Evolutionary conservation across 2,113 vertebrate genomes (phyloP), one percentile per base, ranked within the genome.

Genomic region (Amphilophus citrinellus): DNA sequence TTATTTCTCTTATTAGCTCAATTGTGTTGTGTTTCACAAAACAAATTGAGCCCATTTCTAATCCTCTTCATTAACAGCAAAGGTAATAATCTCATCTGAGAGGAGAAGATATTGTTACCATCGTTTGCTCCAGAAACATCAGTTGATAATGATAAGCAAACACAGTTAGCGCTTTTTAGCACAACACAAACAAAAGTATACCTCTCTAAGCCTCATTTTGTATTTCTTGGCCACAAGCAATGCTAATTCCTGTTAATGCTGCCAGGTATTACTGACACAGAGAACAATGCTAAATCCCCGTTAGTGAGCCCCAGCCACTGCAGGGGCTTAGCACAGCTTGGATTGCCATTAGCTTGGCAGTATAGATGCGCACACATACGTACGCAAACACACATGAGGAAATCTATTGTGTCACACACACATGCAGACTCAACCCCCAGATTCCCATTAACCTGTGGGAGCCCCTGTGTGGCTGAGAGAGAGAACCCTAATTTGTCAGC

Each of bases 361-460:
- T 84, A 82, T 71, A 85, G 57, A 78, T 68, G 58, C 32, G 15
- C 62, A 83, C 80, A 61, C 82, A 83, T 42, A 56, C 11, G 24
- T 42, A 56, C 11, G 24, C 66, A 75, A 76, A 77, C 59, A 75
- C 50, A 68, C 39, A 68, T 53, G 20, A 63, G 39, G 66, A 87
- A 80, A 66, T 76, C n/a, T 79, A 79, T 76, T 85, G 76, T 87
- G 76, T 83, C 27, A 4, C 53, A 50, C 79, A n/a, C 77, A 32
- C 59, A 60, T 77, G 63, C 82, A 62, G 57, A 73, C 68, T 32
- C 79, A 82, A 61, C 81, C 83, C 86, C 82, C 66, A 88, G 88
- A 87, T 93, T 93, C 90, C 91, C 86, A 96, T 96, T 96, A 96
- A 96, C 96, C 95, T 93, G 87, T 86, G 83, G 89, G 66, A 90